phyloP scores from a whole-genome alignment of 2,888 invertebrate species.

The Pristionchus exspectatus region DNA sequence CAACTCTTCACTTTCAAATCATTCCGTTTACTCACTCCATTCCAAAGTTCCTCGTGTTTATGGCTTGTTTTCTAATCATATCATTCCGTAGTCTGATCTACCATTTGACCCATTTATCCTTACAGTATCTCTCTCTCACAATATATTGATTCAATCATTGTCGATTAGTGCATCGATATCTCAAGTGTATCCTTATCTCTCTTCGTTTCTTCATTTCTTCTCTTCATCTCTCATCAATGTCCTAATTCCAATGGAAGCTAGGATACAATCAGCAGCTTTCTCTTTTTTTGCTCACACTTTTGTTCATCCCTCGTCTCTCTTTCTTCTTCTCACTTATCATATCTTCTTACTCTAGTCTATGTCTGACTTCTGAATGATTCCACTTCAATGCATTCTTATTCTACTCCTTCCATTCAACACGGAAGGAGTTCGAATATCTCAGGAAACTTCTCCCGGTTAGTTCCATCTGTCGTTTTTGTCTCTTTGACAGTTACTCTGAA shows the following conservation, averaged over 20 bases:
- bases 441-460: neutral
- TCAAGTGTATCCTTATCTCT: constrained; percentile 43
- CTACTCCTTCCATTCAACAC: neutral
- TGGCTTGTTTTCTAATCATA: neutral
- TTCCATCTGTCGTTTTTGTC: neutral
- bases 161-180: constrained; percentile 1
- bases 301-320: constrained; percentile 6
- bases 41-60: neutral
- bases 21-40: neutral
- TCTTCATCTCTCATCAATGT: constrained; percentile 33
- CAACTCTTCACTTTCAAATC: constrained; percentile 4
- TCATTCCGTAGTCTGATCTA: constrained; percentile 6
- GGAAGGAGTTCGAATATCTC: constrained; percentile 19
- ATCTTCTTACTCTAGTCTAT: constrained; percentile 5
- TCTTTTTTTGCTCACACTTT: constrained; percentile 3
- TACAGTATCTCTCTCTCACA: neutral
- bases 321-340: neutral
- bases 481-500: neutral
- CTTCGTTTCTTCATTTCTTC: neutral
- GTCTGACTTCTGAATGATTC: neutral
- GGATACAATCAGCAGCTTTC: constrained; percentile 31
- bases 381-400: neutral
- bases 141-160: neutral
- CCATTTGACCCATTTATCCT: neutral
- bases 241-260: constrained; percentile 4